These are phyloP conservation scores for Ectropis grisescens DNA, from an alignment of 1,140 invertebrate species.

Conservation along the genomic window DNA sequence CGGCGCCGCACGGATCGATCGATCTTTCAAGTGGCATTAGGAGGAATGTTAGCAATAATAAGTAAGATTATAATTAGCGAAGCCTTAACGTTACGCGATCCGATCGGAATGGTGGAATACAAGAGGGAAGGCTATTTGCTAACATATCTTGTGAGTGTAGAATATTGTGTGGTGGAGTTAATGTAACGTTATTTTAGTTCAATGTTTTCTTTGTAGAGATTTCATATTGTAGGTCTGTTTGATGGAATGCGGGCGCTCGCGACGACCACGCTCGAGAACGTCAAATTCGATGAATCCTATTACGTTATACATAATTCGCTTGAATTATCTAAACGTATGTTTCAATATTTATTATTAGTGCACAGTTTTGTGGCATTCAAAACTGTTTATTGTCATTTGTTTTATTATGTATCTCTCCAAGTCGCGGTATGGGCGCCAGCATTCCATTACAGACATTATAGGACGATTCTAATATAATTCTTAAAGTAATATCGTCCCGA, in stretches of 20 bases:
- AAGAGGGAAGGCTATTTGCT: slow-evolving; percentile 29
- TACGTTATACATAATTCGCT: too few species aligned
- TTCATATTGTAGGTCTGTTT: slow-evolving; percentile 49
- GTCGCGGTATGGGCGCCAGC: slow-evolving; percentile 8
- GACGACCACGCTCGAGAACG: neutral
- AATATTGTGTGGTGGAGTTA: slow-evolving; percentile 31
- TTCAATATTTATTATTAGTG: slow-evolving; percentile 1
- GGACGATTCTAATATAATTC: slow-evolving; percentile 70
- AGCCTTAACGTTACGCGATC: slow-evolving; percentile 24
- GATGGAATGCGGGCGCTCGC: slow-evolving; percentile 42
- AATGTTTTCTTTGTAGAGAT: slow-evolving; percentile 60
- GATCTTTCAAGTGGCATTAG: slow-evolving; percentile 28
- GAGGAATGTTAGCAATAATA: slow-evolving; percentile 48
- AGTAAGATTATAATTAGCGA: slow-evolving; percentile 41
- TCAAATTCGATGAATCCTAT: too few species aligned
- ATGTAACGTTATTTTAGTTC: slow-evolving; percentile 60
- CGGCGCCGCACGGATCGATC: too few species aligned
- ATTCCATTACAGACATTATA: slow-evolving; percentile 37
- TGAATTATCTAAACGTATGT: too few species aligned
- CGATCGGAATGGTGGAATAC: slow-evolving; percentile 18
- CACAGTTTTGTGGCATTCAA: neutral
- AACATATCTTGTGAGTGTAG: slow-evolving; percentile 61
- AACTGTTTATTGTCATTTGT: too few species aligned
- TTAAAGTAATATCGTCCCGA: slow-evolving; percentile 66
- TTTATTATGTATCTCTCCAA: too few species aligned